phyloP scores from a whole-genome alignment of 2,888 invertebrate genomes.

The Pasiphila rectangulata region DNA sequence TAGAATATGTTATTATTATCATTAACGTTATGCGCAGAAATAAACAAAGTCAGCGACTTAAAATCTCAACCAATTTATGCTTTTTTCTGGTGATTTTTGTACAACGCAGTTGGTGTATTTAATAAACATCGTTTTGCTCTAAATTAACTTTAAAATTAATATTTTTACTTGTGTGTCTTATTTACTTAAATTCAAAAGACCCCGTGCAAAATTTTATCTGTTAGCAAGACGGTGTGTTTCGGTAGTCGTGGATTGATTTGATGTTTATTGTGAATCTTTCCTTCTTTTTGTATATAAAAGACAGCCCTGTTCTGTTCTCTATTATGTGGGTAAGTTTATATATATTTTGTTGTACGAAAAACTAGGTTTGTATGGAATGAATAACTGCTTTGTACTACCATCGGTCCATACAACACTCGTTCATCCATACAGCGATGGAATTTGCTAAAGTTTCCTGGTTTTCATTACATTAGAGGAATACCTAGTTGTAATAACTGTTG shows the following conservation, averaged over 20 bases:
- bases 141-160: not conserved
- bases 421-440: constrained; percentile 47
- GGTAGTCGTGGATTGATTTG: constrained; percentile 2
- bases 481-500: constrained; percentile 35
- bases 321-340: not conserved
- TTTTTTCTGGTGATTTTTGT: constrained; percentile 50
- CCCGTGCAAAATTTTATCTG: too few relatives aligned
- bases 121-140: constrained; percentile 44
- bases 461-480: constrained; percentile 36
- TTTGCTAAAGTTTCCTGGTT: constrained; percentile 67
- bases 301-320: not conserved
- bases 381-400: constrained; percentile 73
- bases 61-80: constrained; percentile 11
- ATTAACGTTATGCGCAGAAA: too few relatives aligned
- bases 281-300: constrained; percentile 1
- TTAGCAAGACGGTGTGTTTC: not conserved
- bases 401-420: constrained; percentile 37
- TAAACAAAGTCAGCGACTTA: too few relatives aligned
- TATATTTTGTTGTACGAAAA: not conserved
- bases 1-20: too few relatives aligned
- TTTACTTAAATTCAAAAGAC: not conserved
- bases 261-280: constrained; percentile 8
- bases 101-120: constrained; percentile 60
- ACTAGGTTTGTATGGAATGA: constrained; percentile 42
- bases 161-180: too few relatives aligned